These are phyloP conservation scores for Drosophila lowei DNA, from an alignment of 1,140 invertebrate genomes.

Conservation along the genomic window DNA sequence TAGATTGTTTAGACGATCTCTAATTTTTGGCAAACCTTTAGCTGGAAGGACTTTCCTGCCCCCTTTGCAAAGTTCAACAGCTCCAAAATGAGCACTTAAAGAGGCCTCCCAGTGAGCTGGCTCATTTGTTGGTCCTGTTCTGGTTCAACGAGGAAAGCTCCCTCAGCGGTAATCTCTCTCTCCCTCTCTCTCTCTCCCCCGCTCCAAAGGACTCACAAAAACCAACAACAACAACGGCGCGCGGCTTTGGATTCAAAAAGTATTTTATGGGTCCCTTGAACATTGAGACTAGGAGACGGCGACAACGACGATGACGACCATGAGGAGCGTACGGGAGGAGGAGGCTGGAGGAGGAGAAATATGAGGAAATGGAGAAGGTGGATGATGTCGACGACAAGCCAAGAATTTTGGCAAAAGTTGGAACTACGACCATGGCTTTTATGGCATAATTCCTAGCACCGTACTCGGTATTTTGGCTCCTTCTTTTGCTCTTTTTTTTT, in stretches of 20 bases:
- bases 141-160: slow-evolving; percentile 14
- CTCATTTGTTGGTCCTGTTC: slow-evolving; percentile 57
- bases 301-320: slow-evolving; percentile 33
- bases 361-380: slow-evolving; percentile 21
- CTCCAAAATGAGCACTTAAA: slow-evolving; percentile 45
- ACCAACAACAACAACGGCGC: slow-evolving; percentile 34
- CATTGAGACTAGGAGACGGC: slow-evolving; percentile 58
- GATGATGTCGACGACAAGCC: slow-evolving; percentile 54
- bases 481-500: not conserved
- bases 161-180: slow-evolving; percentile 49
- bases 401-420: slow-evolving; percentile 69
- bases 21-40: too few relatives aligned
- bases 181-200: slow-evolving; percentile 28
- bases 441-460: slow-evolving; percentile 75
- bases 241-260: slow-evolving; percentile 52
- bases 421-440: slow-evolving; percentile 62
- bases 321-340: not conserved
- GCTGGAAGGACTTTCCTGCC: not conserved
- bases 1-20: too few relatives aligned
- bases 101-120: slow-evolving; percentile 28
- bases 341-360: not conserved
- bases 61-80: slow-evolving; percentile 31
- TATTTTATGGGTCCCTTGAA: slow-evolving; percentile 76
- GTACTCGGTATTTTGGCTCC: slow-evolving; percentile 3
- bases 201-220: slow-evolving; percentile 7